phyloP scores from a whole-genome alignment of 2,888 invertebrate genomes.

The Zaprionus bogoriensis region DNA sequence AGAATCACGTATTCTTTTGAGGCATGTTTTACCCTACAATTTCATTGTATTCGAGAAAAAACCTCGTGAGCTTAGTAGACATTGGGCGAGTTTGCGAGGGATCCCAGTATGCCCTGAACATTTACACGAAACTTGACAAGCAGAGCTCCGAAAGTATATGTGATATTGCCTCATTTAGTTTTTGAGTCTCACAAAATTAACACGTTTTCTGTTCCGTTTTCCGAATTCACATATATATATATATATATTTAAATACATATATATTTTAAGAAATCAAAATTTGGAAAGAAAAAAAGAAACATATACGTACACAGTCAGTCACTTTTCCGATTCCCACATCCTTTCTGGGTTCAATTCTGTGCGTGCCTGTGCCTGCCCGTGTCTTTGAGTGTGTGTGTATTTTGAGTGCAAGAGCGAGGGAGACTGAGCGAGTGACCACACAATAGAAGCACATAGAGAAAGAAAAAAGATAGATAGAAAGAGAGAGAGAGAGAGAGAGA shows the following conservation, averaged over 20 bases:
- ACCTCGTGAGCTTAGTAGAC: too few relatives aligned
- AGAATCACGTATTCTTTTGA: too few relatives aligned
- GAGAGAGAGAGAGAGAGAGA: neutral
- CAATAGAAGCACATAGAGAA: neutral
- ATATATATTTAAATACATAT: slow-evolving; percentile 34
- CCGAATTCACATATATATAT: slow-evolving; percentile 34
- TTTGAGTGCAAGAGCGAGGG: neutral
- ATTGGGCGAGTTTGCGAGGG: neutral
- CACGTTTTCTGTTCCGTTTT: slow-evolving; percentile 66
- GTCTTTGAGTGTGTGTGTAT: neutral
- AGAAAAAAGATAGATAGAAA: neutral
- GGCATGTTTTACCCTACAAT: too few relatives aligned
- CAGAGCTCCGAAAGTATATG: neutral
- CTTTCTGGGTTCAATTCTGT: neutral
- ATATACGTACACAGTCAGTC: neutral
- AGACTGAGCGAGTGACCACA: neutral
- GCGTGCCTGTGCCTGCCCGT: neutral
- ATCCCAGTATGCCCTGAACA: slow-evolving; percentile 8
- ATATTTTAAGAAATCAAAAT: slow-evolving; percentile 46
- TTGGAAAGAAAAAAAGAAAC: slow-evolving; percentile 11
- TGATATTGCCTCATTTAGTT: slow-evolving; percentile 53
- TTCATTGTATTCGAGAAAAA: too few relatives aligned
- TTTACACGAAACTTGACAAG: neutral
- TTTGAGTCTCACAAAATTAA: slow-evolving; percentile 74
- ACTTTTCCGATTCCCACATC: neutral